Percentiles rank a stretch among this genome's conserved stretches.
Evolutionary conservation across 1,140 invertebrate genomes (phyloP).

Genomic region (Phocides pigmalion): DNA sequence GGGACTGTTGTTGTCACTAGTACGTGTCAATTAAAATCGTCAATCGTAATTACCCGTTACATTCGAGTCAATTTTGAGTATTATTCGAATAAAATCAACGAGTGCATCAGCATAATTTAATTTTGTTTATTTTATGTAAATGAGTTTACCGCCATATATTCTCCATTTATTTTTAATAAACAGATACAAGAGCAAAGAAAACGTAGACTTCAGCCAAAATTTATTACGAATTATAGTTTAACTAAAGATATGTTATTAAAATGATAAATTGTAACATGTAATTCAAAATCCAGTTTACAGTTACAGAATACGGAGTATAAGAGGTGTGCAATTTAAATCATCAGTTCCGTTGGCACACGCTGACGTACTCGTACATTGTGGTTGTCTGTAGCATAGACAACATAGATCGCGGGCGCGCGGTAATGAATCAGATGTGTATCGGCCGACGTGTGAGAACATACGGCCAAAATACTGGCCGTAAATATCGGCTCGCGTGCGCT

Average conservation of each 20-base stretch:
- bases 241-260: not conserved
- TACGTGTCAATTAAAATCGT: too few species aligned
- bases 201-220: too few species aligned
- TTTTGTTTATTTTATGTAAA: too few species aligned
- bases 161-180: too few species aligned
- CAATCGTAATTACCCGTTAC: too few species aligned
- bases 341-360: constrained; percentile 33
- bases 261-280: not conserved
- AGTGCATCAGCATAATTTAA: too few species aligned
- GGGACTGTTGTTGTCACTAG: too few species aligned
- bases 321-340: constrained; percentile 31
- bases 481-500: constrained; percentile 79
- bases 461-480: constrained; percentile 78
- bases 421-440: constrained; percentile 83
- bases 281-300: constrained; percentile 13
- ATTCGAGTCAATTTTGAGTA: too few species aligned
- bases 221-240: not conserved
- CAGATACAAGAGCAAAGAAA: too few species aligned
- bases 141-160: too few species aligned
- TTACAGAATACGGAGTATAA: constrained; percentile 26
- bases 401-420: constrained; percentile 63
- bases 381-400: constrained; percentile 51
- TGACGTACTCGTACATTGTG: constrained; percentile 32
- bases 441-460: constrained; percentile 80
- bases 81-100: too few species aligned